These are phyloP conservation scores for Brachionus rotundiformis DNA, from an alignment of 1,140 invertebrate genomes.

Conservation along the genomic window DNA sequence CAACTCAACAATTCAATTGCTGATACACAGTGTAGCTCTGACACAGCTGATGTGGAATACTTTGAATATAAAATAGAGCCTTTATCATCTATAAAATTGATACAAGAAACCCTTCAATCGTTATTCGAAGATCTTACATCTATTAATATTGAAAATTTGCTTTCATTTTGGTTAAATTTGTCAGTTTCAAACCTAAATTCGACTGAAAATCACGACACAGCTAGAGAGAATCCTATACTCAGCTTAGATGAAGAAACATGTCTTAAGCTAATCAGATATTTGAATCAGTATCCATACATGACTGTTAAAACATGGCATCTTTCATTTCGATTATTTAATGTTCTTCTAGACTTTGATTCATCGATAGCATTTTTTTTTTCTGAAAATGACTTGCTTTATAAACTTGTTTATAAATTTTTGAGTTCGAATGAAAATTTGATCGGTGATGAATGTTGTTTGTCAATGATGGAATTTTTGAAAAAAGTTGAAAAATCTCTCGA, in stretches of 20 bases:
- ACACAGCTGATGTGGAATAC: background rate
- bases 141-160: conserved; percentile 45
- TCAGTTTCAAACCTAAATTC: background rate
- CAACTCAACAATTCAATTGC: background rate
- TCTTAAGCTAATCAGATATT: background rate
- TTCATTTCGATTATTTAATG: background rate
- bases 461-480: conserved; percentile 53
- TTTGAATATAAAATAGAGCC: background rate
- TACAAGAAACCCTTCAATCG: background rate
- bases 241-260: background rate
- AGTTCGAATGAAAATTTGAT: conserved; percentile 55
- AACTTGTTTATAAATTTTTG: conserved; percentile 38
- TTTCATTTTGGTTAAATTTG: conserved; percentile 30
- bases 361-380: background rate
- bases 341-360: background rate
- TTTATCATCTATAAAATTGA: background rate
- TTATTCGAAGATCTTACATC: background rate
- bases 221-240: background rate
- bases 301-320: conserved; percentile 36
- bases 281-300: conserved; percentile 26
- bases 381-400: background rate
- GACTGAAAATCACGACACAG: background rate
- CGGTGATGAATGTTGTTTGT: conserved; percentile 54
- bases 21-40: background rate
- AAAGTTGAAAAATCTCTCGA: background rate